These are phyloP conservation scores for Ormyrus rosae DNA, from an alignment of 2,888 invertebrate genomes.

Conservation along the genomic window DNA sequence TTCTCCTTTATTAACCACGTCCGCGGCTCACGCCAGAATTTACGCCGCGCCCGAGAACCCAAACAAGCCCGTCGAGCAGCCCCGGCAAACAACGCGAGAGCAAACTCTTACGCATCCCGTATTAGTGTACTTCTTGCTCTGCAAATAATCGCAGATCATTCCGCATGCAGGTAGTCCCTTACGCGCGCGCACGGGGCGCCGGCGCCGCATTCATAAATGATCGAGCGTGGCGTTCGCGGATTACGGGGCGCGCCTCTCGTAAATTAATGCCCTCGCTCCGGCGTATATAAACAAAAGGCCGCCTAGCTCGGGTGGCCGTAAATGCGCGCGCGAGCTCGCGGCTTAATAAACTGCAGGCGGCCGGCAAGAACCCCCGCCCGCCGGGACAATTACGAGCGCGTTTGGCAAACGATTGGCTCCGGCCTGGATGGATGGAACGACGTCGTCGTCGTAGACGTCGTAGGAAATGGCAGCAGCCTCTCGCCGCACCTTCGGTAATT, in stretches of 20 bases:
- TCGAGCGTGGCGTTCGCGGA: not conserved
- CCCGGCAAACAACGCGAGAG: too few species aligned
- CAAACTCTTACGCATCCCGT: not conserved
- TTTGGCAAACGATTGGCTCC: too few species aligned
- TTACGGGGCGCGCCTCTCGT: not conserved
- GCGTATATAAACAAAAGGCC: not conserved
- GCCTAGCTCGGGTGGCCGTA: too few species aligned
- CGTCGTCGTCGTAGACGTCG: not conserved
- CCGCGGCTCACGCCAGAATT: too few species aligned
- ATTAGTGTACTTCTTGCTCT: not conserved
- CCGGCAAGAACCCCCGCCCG: too few species aligned
- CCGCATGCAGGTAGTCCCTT: not conserved
- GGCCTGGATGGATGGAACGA: too few species aligned
- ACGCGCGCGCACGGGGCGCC: not conserved
- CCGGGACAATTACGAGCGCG: too few species aligned
- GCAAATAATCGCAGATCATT: constrained; percentile 16
- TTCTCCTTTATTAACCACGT: too few species aligned
- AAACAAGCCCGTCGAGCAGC: too few species aligned
- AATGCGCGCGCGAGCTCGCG: too few species aligned
- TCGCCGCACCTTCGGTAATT: constrained; percentile 21
- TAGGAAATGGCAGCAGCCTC: not conserved
- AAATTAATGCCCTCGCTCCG: constrained; percentile 17
- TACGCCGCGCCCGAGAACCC: too few species aligned
- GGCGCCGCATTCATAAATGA: not conserved
- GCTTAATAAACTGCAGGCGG: too few species aligned